These are phyloP conservation scores for Acrobasis suavella DNA, from an alignment of 2,888 invertebrate genomes.

Conservation along the genomic window DNA sequence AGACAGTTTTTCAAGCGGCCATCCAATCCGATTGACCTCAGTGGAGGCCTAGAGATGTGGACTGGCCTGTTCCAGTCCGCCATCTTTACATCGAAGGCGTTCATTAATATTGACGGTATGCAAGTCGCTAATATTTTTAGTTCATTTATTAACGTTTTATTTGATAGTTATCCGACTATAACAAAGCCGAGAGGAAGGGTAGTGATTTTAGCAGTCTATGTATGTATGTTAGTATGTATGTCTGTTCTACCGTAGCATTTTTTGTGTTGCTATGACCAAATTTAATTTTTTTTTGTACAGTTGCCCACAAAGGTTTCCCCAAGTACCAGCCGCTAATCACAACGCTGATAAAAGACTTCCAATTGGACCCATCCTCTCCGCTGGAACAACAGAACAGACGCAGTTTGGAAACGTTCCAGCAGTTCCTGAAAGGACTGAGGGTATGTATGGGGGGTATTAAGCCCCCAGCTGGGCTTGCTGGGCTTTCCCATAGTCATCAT, in stretches of 20 bases:
- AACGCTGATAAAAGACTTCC: conserved; percentile 56
- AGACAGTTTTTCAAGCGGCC: conserved; percentile 89
- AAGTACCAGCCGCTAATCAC: conserved; percentile 74
- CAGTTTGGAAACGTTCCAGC: conserved; percentile 46
- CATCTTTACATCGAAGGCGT: conserved; percentile 92
- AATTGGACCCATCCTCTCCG: conserved; percentile 39
- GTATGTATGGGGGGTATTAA: conserved; percentile 39
- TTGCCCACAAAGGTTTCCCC: conserved; percentile 91
- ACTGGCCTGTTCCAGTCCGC: conserved; percentile 96
- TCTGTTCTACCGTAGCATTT: too few relatives aligned
- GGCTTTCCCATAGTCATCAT: too few relatives aligned
- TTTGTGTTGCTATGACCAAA: too few relatives aligned
- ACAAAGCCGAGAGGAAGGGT: too few relatives aligned
- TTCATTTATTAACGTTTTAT: too few relatives aligned
- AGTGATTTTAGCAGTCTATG: too few relatives aligned
- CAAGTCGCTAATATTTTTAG: not conserved
- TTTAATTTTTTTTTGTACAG: conserved; percentile 50
- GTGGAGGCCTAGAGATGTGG: conserved; percentile 94
- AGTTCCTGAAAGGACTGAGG: conserved; percentile 72
- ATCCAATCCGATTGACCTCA: conserved; percentile 80
- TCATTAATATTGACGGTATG: conserved; percentile 94
- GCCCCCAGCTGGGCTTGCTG: too few relatives aligned
- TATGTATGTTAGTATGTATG: too few relatives aligned
- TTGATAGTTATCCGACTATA: too few relatives aligned
- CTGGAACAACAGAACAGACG: conserved; percentile 49